Evolutionary conservation across 2,113 vertebrate species (phyloP).

Genomic region (Vimba vimba): DNA sequence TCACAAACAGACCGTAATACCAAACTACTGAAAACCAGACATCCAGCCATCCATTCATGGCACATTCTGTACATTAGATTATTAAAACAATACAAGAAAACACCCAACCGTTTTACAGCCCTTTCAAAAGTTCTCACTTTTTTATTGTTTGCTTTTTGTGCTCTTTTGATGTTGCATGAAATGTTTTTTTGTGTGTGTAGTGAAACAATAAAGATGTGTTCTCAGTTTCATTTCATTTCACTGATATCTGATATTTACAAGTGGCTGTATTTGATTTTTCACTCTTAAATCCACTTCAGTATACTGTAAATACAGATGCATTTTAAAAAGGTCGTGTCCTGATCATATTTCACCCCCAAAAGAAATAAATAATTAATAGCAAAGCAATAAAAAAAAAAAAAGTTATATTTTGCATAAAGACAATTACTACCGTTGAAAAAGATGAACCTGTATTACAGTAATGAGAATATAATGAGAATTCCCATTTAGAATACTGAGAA

Average conservation of each 20-base stretch:
- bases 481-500: neutral
- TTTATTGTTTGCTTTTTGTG: neutral
- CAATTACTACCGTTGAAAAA: neutral
- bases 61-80: constrained; percentile 22
- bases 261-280: neutral
- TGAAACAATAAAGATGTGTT: neutral
- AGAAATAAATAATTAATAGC: neutral
- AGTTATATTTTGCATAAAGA: neutral
- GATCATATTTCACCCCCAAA: neutral
- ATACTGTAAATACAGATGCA: neutral
- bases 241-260: constrained; percentile 21
- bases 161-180: constrained; percentile 12
- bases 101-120: constrained; percentile 30
- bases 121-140: constrained; percentile 2
- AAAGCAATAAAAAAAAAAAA: neutral
- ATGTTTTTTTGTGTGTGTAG: neutral
- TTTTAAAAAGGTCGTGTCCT: neutral
- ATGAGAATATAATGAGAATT: neutral
- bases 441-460: neutral
- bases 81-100: constrained; percentile 14
- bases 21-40: constrained; percentile 16
- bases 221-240: neutral
- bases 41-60: constrained; percentile 14
- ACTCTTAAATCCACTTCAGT: neutral
- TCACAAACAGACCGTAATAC: neutral